Conservation (phyloP, 2,888 invertebrate genomes). For the Clistopyga incitator region DNA sequence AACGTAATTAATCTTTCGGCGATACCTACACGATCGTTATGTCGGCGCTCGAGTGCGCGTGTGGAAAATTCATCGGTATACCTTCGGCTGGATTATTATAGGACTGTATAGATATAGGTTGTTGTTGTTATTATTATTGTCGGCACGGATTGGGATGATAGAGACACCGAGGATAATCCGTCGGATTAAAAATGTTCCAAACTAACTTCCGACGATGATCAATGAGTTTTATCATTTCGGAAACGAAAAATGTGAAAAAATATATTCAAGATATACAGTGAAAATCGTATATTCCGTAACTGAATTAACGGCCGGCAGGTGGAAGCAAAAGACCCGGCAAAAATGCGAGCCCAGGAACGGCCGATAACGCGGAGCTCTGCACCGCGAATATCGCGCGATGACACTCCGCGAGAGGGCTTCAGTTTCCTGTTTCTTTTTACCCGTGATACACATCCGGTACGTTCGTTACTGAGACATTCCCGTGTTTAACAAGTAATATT, state of each 20-base stretch:
- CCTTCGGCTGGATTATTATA: too few species aligned
- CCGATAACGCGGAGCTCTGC: constrained; percentile 4
- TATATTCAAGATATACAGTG: too few species aligned
- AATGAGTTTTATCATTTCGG: too few species aligned
- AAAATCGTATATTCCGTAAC: too few species aligned
- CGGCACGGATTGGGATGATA: background rate
- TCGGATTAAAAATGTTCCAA: too few species aligned
- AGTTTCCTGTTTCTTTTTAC: constrained; percentile 78
- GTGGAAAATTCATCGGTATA: constrained; percentile 3
- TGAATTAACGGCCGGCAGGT: background rate
- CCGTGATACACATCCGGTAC: constrained; percentile 76
- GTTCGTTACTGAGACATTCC: constrained; percentile 65
- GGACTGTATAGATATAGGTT: too few species aligned
- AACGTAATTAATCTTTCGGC: constrained; percentile 37
- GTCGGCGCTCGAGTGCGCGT: background rate
- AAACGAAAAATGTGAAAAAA: too few species aligned
- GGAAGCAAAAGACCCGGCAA: background rate
- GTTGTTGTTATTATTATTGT: constrained; percentile 4
- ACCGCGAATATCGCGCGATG: background rate
- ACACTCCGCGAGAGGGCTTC: constrained; percentile 29
- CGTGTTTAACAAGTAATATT: constrained; percentile 73
- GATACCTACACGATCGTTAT: constrained; percentile 23
- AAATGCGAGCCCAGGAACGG: background rate
- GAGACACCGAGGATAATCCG: background rate
- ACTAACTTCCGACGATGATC: too few species aligned